Evolutionary conservation across 2,888 invertebrate species (phyloP), one percentile per base, ranked within the genome.

Genomic region (Myopa testacea): DNA sequence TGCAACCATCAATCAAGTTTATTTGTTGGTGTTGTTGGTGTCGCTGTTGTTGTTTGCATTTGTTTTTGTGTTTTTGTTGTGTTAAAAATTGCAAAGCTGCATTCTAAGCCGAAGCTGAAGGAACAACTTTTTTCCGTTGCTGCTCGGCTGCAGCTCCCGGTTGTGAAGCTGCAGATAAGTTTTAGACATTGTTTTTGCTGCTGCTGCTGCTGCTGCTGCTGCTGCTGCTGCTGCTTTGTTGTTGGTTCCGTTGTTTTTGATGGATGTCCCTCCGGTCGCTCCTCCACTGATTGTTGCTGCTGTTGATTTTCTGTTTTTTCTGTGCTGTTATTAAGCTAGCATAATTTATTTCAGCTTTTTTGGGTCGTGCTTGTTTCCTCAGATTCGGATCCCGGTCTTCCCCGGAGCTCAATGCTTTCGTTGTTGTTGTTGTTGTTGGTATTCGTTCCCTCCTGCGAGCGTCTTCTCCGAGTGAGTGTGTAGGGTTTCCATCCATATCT

Each of bases 111-210:
- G n/a, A 55, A 55, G 10, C 55, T 6, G 55, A n/a, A 55, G 55
- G 14, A n/a, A 12, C n/a, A n/a, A n/a, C 55, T 55, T 14, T 58
- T 38, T 71, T 19, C 14, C n/a, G 26, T 2, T 38, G 5, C 26
- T 58, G 58, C 34, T 71, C 7, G 37, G 82, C 82, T 84, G 83
- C 81, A 84, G 5, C n/a, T 55, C 16, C 3, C 55, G 55, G 55
- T 85, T 75, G 79, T 82, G 81, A 82, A 81, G 82, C 82, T 82
- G 37, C 38, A 62, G 65, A 26, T 40, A 63, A 60, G 19, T 38
- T 67, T 52, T 50, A 19, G 68, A 8, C 37, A 4, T 19, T 52
- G 37, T 71, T 52, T 7, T 71, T 26, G 60, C 38, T 55, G 60
- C 34, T 55, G 1, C n/a, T n/a, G n/a, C n/a, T 26, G 60, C 38